Evolutionary conservation across 2,113 vertebrate genomes (phyloP), one percentile per base, ranked within the genome.

Genomic region (Atrichornis clamosus): DNA sequence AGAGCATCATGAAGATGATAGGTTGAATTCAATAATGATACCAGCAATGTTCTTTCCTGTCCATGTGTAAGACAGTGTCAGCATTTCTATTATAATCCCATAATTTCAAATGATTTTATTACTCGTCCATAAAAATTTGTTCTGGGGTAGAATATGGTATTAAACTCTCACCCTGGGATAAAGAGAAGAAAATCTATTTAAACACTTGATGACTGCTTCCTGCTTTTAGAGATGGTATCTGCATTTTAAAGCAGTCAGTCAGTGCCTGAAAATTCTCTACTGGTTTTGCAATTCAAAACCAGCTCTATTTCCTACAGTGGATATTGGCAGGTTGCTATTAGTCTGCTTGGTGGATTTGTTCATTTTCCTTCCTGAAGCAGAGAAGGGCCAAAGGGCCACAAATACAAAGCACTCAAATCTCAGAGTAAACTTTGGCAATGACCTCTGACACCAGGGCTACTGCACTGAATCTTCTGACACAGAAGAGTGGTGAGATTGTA

Each of bases 61-160:
- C 87, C 75, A 72, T 35, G 67, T 83, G 78, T 96, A 97, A 97
- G 88, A 30, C 82, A 75, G 37, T 82, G 49, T 95, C 90, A 91
- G 95, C 80, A 91, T 69, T 97, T 94, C 35, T 83, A 44, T 83
- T 90, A 83, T 77, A 96, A 96, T 91, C 91, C 80, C 59, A 39
- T 95, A 10, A 74, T 97, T 98, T 96, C 56, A 97, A 97, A 95
- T 64, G 63, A 55, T 75, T 96, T 96, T 93, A 52, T 82, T 94
- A 90, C 27, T 90, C 79, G 47, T 74, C 84, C 68, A 60, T 92
- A 85, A 90, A 89, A 91, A 96, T 84, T 96, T 94, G 35, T 87
- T 90, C 91, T 87, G 19, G 62, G 62, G n/a, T 80, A 75, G 52
- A 95, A 84, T 93, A 69, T 96, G 60, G 63, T 79, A 91, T 93